phyloP scores from a whole-genome alignment of 2,113 vertebrate genomes.

The Chrysochloris asiatica region DNA sequence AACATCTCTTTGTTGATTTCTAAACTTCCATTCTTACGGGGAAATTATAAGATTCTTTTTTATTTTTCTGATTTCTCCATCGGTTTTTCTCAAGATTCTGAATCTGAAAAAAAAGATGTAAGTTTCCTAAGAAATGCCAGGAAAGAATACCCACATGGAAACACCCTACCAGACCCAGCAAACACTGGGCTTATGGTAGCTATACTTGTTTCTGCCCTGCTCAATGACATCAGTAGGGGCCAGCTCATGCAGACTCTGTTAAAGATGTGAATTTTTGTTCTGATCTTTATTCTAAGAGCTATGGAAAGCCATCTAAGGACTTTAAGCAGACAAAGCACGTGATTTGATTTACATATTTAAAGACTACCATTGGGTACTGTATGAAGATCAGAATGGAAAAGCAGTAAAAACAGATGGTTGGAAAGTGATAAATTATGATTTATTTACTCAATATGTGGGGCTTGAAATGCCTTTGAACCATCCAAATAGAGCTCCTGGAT shows the following conservation, averaged over 20 bases:
- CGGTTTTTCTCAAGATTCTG: not conserved
- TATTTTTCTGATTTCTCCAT: slow-evolving; percentile 33
- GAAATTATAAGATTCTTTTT: not conserved
- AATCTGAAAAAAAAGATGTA: not conserved
- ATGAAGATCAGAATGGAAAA: not conserved
- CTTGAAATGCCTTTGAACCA: not conserved
- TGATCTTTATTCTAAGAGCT: not conserved
- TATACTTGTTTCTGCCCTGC: not conserved
- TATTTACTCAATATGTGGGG: not conserved
- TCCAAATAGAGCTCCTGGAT: not conserved
- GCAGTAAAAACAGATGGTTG: not conserved
- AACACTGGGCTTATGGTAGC: not conserved
- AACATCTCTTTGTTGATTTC: not conserved
- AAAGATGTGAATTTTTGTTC: slow-evolving; percentile 26
- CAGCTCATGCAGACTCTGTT: not conserved
- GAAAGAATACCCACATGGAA: slow-evolving; percentile 1
- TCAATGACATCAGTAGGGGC: not conserved
- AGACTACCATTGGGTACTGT: not conserved
- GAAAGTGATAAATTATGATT: not conserved
- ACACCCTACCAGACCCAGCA: not conserved
- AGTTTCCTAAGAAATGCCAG: slow-evolving; percentile 29
- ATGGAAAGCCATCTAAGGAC: not conserved
- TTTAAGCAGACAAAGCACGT: not conserved
- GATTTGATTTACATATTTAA: slow-evolving; percentile 19
- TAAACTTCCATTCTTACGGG: slow-evolving; percentile 13